These are phyloP conservation scores for Melieria omissa DNA, from an alignment of 2,888 invertebrate genomes.

Conservation along the genomic window DNA sequence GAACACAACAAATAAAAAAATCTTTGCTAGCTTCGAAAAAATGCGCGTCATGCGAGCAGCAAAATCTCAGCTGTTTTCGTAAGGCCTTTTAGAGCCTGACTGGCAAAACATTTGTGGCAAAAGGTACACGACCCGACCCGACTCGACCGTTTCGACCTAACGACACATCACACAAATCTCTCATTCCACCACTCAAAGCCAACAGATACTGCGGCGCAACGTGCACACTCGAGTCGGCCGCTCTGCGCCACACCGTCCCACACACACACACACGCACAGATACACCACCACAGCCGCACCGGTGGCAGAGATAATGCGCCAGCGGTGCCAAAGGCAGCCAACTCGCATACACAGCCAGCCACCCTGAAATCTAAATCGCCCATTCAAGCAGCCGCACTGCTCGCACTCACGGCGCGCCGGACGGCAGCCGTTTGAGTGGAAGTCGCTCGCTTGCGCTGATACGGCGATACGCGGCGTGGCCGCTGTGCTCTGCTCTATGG, in stretches of 20 bases:
- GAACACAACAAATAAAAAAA: conserved; percentile 21
- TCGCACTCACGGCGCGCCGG: conserved; percentile 41
- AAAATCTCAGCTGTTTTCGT: conserved; percentile 67
- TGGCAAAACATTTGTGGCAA: conserved; percentile 69
- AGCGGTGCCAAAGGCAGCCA: conserved; percentile 10
- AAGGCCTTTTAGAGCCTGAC: conserved; percentile 69
- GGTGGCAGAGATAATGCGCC: neutral
- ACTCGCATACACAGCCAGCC: conserved; percentile 20
- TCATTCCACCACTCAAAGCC: conserved; percentile 60
- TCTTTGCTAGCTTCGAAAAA: conserved; percentile 47
- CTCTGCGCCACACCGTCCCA: conserved; percentile 23
- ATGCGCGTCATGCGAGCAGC: conserved; percentile 66
- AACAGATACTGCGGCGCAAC: conserved; percentile 33
- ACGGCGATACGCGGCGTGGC: conserved; percentile 14
- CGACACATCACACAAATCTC: conserved; percentile 67
- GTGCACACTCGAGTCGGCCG: conserved; percentile 23
- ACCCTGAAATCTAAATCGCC: conserved; percentile 35
- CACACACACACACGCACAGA: conserved; percentile 9
- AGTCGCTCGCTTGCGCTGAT: conserved; percentile 33
- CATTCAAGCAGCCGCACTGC: conserved; percentile 43
- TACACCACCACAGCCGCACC: conserved; percentile 9
- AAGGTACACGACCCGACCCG: conserved; percentile 69
- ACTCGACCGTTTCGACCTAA: conserved; percentile 69
- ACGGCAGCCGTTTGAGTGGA: conserved; percentile 48
- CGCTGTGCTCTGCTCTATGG: conserved; percentile 40